Conservation (phyloP, 2,113 vertebrate species). For the Pedionomus torquatus region DNA sequence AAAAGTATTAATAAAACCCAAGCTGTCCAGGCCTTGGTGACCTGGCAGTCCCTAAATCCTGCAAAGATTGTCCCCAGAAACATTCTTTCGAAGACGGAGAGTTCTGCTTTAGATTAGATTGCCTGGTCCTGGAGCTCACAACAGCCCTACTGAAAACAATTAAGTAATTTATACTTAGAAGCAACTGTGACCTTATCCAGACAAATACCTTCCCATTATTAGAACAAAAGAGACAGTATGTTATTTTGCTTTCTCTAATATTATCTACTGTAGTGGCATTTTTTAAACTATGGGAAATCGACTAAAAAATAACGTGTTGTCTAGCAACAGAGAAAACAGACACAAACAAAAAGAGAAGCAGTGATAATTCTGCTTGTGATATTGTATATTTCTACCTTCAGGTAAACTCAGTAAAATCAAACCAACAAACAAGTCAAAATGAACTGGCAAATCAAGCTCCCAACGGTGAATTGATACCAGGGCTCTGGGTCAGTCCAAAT, state of each 20-base stretch:
- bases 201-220: conserved; percentile 63
- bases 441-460: not conserved
- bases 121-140: not conserved
- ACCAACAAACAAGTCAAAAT: conserved; percentile 54
- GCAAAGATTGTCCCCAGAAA: not conserved
- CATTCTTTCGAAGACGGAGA: not conserved
- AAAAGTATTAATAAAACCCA: not conserved
- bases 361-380: conserved; percentile 40
- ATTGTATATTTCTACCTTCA: not conserved
- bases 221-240: conserved; percentile 60
- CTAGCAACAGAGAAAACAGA: conserved; percentile 64
- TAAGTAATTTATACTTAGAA: conserved; percentile 59
- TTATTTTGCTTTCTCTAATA: conserved; percentile 63
- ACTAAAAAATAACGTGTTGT: conserved; percentile 54
- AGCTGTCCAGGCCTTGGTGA: not conserved
- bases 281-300: conserved; percentile 62
- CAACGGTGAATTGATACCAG: conserved; percentile 11
- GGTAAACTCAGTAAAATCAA: conserved; percentile 56
- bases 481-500: not conserved
- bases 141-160: conserved; percentile 51
- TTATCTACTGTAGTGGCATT: conserved; percentile 42
- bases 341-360: conserved; percentile 62
- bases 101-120: conserved; percentile 51
- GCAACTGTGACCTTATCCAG: conserved; percentile 46
- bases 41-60: not conserved